Base-by-base conservation (phyloP, 2,888 invertebrate species). In the Tyria jacobaeae region DNA sequence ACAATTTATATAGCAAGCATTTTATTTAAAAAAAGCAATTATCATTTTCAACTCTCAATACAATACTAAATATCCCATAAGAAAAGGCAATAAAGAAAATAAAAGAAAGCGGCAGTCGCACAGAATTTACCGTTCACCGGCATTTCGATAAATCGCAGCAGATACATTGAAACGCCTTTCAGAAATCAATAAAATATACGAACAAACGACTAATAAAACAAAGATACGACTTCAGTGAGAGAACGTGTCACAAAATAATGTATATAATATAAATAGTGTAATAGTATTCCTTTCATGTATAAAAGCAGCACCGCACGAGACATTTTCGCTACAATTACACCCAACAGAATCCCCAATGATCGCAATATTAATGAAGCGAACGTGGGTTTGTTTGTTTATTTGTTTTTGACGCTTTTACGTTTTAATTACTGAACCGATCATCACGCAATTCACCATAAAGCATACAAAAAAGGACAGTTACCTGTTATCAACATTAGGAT, bases 121-220 rank as follows among this genome's bases (percentile, higher is more conserved):
- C 25, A 35, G 10, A n/a, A 57, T 4, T 12, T 14, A 49, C 51
- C 24, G 49, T 62, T 64, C 48, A 57, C 35, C 53, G 17, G 25
- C 47, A 56, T 3, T n/a, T 50, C 56, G 60, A 71, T 71, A 67
- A 62, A 74, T 64, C 56, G 41, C 52, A 48, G 56, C 57, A 7
- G 64, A 64, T 62, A 55, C 75, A 70, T 75, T 72, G 68, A 65
- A 69, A 68, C 34, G 66, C 60, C 64, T 64, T 59, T 61, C 62
- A 64, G 63, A 66, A 66, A 69, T 70, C 71, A 50, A 69, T 74
- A 57, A 66, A 62, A 49, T 53, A 58, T 48, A 50, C 51, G 59
- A 68, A 70, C 62, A 69, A 57, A 62, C 51, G 51, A 44, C 64
- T 54, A 68, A 69, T 67, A 71, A 69, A 67, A 66, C 60, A 37